Evolutionary conservation across 2,888 invertebrate species (phyloP).

Genomic region (Aphodius granarius): DNA sequence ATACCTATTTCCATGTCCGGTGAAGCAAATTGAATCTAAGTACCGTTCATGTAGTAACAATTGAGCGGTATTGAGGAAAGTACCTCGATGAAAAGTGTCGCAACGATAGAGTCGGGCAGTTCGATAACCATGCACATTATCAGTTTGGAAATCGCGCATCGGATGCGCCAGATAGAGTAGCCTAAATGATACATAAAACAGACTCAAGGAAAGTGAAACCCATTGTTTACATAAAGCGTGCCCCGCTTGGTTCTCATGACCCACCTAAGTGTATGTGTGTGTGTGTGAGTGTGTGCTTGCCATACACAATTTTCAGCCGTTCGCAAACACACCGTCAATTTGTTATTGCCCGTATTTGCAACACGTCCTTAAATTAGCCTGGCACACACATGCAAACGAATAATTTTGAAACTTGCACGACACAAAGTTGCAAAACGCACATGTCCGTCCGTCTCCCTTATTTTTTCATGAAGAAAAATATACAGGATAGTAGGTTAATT

Average conservation of each 20-base stretch:
- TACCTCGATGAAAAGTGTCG: not conserved
- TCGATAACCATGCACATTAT: slow-evolving; percentile 20
- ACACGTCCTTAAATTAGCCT: slow-evolving; percentile 13
- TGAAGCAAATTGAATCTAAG: not conserved
- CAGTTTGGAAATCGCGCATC: slow-evolving; percentile 22
- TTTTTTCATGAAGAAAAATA: not conserved
- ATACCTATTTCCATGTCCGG: not conserved
- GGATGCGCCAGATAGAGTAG: slow-evolving; percentile 24
- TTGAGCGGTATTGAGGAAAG: not conserved
- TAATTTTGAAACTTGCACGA: slow-evolving; percentile 1
- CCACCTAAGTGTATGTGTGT: slow-evolving; percentile 32
- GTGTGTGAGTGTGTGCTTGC: slow-evolving; percentile 27
- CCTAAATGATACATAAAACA: slow-evolving; percentile 47
- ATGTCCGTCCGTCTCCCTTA: not conserved
- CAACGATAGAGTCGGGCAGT: too few relatives aligned
- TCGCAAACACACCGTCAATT: slow-evolving; percentile 28
- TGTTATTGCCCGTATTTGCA: slow-evolving; percentile 8
- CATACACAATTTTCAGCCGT: slow-evolving; percentile 41
- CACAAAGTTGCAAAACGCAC: not conserved
- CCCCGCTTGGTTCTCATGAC: slow-evolving; percentile 41
- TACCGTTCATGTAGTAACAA: not conserved
- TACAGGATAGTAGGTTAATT: not conserved
- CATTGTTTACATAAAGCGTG: slow-evolving; percentile 45
- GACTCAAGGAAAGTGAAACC: slow-evolving; percentile 53
- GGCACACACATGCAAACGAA: not conserved